phyloP scores from a whole-genome alignment of 2,113 vertebrate genomes.

The Dicerorhinus sumatrensis region DNA sequence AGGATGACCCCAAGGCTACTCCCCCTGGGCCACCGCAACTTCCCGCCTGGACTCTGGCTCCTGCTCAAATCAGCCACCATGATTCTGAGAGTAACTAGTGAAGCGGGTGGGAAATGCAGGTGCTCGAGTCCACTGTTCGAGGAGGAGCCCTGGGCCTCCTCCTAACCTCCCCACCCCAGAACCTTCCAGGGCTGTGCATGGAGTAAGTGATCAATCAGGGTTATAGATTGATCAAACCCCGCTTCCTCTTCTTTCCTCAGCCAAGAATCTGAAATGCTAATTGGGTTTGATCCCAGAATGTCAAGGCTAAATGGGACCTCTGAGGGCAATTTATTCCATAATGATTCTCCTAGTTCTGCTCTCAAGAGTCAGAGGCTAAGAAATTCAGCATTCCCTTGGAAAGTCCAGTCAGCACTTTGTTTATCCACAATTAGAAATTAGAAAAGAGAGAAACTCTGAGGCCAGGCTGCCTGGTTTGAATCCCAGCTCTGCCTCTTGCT shows the following conservation, averaged over 20 bases:
- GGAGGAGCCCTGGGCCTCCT: neutral
- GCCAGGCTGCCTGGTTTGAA: neutral
- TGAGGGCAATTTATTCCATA: neutral
- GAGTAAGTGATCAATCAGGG: neutral
- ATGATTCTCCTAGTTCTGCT: neutral
- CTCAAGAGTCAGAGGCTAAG: neutral
- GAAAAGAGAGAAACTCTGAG: neutral
- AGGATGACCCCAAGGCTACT: constrained; percentile 13
- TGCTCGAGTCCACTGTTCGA: neutral
- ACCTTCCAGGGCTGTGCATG: neutral
- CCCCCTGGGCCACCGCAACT: neutral
- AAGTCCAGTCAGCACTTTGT: neutral
- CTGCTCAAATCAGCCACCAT: neutral
- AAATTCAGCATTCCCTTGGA: neutral
- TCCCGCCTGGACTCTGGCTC: constrained; percentile 39
- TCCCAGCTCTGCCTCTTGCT: neutral
- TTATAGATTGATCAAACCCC: neutral
- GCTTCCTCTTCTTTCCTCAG: neutral
- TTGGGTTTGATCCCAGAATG: neutral
- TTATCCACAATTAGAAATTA: neutral
- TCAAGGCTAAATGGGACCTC: neutral
- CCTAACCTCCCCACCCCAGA: too few species aligned
- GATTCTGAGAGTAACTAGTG: neutral
- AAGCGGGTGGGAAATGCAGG: neutral
- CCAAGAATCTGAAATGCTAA: neutral